Evolutionary conservation across 2,113 vertebrate genomes (phyloP), one percentile per base, ranked within the genome.

Genomic region (Nesoenas mayeri): DNA sequence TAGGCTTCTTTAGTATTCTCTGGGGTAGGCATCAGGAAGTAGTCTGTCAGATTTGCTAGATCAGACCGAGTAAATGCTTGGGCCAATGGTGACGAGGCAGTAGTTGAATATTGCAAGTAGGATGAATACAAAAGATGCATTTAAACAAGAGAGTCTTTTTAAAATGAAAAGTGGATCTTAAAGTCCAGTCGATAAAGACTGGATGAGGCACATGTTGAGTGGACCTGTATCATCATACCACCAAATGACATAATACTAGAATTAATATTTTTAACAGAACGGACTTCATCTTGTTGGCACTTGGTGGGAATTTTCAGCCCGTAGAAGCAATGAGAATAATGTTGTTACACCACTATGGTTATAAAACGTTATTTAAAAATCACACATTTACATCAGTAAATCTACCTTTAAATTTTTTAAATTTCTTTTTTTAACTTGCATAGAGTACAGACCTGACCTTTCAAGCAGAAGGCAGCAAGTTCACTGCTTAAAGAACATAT

Each of bases 311-410:
- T 92, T 67, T 78, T 66, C 42, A 80, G 47, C 15, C 51, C 15
- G 12, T 3, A n/a, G 64, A 81, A 62, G 34, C 21, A 80, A n/a
- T 56, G 34, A 38, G 26, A 67, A 32, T 50, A 31, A 4, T 60
- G 22, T 47, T 82, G 3, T 15, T 79, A 64, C 0, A 4, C 12
- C n/a, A 36, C 47, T 78, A 15, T 32, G 7, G 1, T 44, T 88
- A 86, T 58, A 8, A 20, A 84, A 20, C 0, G 0, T n/a, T 66
- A 50, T 42, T 51, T 1, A 1, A 38, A 70, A 51, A 7, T 9
- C 2, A 36, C 42, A 44, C 24, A 29, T 67, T 67, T 74, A 64
- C 2, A 56, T 74, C 26, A 56, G 34, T 71, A 82, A 79, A 32
- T 61, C 18, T 77, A 5, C 53, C 44, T 69, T 73, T 57, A n/a